These are phyloP conservation scores for Scaptomyza graminum DNA, from an alignment of 1,140 invertebrate genomes.

Conservation along the genomic window DNA sequence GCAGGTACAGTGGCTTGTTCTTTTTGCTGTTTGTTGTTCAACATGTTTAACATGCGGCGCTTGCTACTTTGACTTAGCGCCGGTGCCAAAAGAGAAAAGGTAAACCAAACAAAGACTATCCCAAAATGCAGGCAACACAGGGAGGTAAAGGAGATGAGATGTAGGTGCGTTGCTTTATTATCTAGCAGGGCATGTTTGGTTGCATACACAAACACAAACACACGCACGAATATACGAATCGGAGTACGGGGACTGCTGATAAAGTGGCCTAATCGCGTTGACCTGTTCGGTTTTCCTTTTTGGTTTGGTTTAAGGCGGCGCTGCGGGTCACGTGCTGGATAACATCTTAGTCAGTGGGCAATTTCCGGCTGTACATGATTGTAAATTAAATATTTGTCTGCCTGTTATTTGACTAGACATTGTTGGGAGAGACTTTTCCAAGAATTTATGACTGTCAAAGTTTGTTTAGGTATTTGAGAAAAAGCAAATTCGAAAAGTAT, in stretches of 20 bases:
- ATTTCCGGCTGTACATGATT: slow-evolving; percentile 66
- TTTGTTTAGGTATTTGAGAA: slow-evolving; percentile 17
- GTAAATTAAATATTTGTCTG: slow-evolving; percentile 76
- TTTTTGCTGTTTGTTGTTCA: slow-evolving; percentile 47
- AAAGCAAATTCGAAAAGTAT: slow-evolving; percentile 1
- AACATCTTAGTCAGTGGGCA: slow-evolving; percentile 77
- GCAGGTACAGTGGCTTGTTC: not conserved
- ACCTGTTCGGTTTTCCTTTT: slow-evolving; percentile 35
- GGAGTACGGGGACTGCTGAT: slow-evolving; percentile 28
- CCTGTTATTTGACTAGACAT: slow-evolving; percentile 35
- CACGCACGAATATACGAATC: slow-evolving; percentile 14
- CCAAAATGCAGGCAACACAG: slow-evolving; percentile 41
- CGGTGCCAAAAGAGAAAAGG: slow-evolving; percentile 39
- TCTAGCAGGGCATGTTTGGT: slow-evolving; percentile 27
- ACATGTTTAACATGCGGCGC: slow-evolving; percentile 78
- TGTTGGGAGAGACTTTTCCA: slow-evolving; percentile 32
- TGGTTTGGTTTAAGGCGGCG: slow-evolving; percentile 29
- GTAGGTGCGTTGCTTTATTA: slow-evolving; percentile 30
- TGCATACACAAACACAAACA: slow-evolving; percentile 36
- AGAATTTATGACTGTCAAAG: slow-evolving; percentile 49
- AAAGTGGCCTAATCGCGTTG: slow-evolving; percentile 67
- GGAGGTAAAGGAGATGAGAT: slow-evolving; percentile 8
- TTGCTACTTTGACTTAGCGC: slow-evolving; percentile 66
- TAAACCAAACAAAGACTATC: slow-evolving; percentile 56
- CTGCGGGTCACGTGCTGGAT: slow-evolving; percentile 74